Base-by-base conservation (phyloP, 2,113 vertebrate genomes). In the Chaetops frenatus region DNA sequence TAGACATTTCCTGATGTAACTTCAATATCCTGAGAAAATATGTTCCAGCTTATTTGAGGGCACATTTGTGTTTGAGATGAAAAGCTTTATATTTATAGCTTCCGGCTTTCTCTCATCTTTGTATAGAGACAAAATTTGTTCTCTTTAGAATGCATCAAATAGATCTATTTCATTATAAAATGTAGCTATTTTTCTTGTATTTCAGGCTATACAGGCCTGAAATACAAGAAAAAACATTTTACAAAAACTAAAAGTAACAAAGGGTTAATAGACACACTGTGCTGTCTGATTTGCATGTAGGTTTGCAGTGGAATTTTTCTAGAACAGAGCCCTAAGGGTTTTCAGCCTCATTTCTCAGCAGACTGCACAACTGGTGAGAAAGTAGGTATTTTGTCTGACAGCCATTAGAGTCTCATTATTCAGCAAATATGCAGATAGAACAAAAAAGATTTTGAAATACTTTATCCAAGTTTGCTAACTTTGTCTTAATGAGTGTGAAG, bases 291-390 rank as follows among this genome's bases (percentile, higher is more conserved):
- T 96, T 96, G 80, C 88, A 85, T 95, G 89, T 64, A 91, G 88
- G 64, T 96, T 82, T 94, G 65, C 84, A 73, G 53, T 38, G 53
- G 84, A 92, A 65, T 92, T 94, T 95, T 94, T 94, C 91, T 95
- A 58, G 86, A 88, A 47, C 89, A 71, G 40, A 95, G 71, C 93
- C 92, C 92, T 86, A 72, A 25, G 64, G 84, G 72, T 57, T 96
- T 96, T 93, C 81, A 90, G 84, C 74, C 87, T 97, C 83, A 92
- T 96, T 98, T 97, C 94, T 97, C 95, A 95, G 88, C 48, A 96
- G 89, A 91, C 84, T 96, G 90, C 90, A 96, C 86, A 97, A 94
- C 57, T 92, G 58, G 71, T 88, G 66, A 96, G 85, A 81, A 96
- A 88, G 70, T 74, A 95, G 85, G 42, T 94, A 90, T 73, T 95